Evolutionary conservation across 2,888 invertebrate genomes (phyloP), one percentile per base, ranked within the genome.

Genomic region (Frankliniella fusca): DNA sequence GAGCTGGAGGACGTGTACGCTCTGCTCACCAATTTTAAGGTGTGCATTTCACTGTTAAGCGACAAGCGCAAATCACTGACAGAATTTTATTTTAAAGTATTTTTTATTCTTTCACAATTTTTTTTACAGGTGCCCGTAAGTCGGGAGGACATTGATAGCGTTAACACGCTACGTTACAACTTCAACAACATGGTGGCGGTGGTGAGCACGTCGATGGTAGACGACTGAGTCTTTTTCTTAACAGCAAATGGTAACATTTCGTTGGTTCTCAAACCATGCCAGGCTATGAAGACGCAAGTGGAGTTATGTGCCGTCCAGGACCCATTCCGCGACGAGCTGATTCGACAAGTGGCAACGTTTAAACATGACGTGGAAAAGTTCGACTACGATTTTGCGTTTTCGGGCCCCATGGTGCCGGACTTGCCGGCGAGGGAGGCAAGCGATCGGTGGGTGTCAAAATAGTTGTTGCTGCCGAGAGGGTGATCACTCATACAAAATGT

Each of bases 391-490:
- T 95, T 93, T 86, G 93, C 93, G 23, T 86, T 89, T n/a, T 92
- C 91, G 86, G 97, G 97, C 0, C 97, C 97, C 0, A 94, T 96
- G 95, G 92, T 94, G 0, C 92, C 93, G 9, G 96, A 95, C 1
- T 90, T 97, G 49, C 89, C 93, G 0, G 95, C 97, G 0, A 91
- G 94, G 85, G 97, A 97, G 88, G 97, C 97, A 28, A 95, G 95
- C 85, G 95, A 96, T 87, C 91, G 94, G 89, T 92, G 87, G 70
- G 81, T 76, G 65, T 82, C 80, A 48, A 80, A 18, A 38, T 3
- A 38, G 38, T 38, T 38, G 2, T 38, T 38, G 38, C 38, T n/a
- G n/a, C n/a, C n/a, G n/a, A n/a, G n/a, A n/a, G n/a, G n/a, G n/a
- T n/a, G n/a, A n/a, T n/a, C n/a, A n/a, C n/a, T n/a, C n/a, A n/a